Evolutionary conservation across 2,113 vertebrate species (phyloP).

Genomic region (Leptobrachium ailaonicum): DNA sequence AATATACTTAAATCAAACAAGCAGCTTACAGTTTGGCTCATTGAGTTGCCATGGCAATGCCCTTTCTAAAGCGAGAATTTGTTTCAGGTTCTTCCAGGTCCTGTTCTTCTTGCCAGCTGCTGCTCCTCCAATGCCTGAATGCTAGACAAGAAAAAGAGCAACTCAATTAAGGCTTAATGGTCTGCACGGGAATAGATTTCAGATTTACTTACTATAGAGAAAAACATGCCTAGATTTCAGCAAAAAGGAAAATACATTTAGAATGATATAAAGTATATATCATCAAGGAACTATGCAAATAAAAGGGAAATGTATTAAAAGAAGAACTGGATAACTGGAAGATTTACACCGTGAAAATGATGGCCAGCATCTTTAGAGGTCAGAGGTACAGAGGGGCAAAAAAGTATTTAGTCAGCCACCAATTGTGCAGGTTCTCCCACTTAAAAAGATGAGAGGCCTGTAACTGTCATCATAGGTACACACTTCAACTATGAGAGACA

Average conservation of each 20-base stretch:
- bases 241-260: not conserved
- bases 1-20: constrained; percentile 59
- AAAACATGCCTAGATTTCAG: not conserved
- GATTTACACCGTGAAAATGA: too few species aligned
- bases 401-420: too few species aligned
- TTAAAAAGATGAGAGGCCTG: too few species aligned
- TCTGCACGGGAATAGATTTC: not conserved
- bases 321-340: too few species aligned
- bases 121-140: constrained; percentile 93
- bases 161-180: constrained; percentile 42
- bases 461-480: too few species aligned
- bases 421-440: too few species aligned
- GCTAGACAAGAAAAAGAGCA: constrained; percentile 70
- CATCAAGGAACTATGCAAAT: too few species aligned
- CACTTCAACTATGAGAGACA: too few species aligned
- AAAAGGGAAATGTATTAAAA: too few species aligned
- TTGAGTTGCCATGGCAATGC: constrained; percentile 90
- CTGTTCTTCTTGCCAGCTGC: constrained; percentile 97
- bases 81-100: constrained; percentile 98
- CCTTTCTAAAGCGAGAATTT: constrained; percentile 92
- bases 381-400: too few species aligned
- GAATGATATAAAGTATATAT: too few species aligned
- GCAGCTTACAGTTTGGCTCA: constrained; percentile 90
- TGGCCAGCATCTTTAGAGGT: too few species aligned
- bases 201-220: not conserved